Conservation (phyloP, 2,797 vertebrate species). For the Periophthalmus magnuspinnatus region DNA sequence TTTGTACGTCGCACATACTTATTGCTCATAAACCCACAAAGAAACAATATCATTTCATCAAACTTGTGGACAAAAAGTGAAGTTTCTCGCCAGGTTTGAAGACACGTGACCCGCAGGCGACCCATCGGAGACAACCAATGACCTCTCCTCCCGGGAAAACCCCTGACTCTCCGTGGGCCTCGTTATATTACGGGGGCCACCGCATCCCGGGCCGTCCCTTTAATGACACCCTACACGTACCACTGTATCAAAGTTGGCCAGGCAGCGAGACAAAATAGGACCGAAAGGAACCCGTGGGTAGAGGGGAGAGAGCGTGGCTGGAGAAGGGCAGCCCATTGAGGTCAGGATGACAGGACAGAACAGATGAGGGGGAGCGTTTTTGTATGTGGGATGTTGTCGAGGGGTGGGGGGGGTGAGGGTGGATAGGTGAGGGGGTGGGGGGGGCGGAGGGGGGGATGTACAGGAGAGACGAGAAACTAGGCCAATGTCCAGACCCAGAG, state of each 20-base stretch:
- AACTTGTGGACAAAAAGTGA: background rate
- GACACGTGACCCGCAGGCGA: too few relatives aligned
- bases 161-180: background rate
- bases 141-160: background rate
- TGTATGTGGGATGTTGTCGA: slow-evolving; percentile 67
- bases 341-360: slow-evolving; percentile 75
- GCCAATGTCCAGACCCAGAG: slow-evolving; percentile 79
- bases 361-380: slow-evolving; percentile 74
- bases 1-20: background rate
- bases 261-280: slow-evolving; percentile 12
- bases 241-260: slow-evolving; percentile 3
- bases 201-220: background rate
- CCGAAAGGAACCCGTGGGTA: slow-evolving; percentile 13
- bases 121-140: background rate
- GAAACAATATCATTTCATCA: background rate
- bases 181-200: background rate
- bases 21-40: background rate
- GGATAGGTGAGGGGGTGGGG: background rate
- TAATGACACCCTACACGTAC: slow-evolving; percentile 3
- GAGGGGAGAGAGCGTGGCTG: slow-evolving; percentile 32
- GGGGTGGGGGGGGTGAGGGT: too few relatives aligned
- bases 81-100: background rate
- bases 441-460: slow-evolving; percentile 11
- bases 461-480: slow-evolving; percentile 68
- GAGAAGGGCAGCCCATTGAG: slow-evolving; percentile 61